Percentiles rank a stretch among this genome's conserved stretches.
phyloP scores from a whole-genome alignment of 2,113 vertebrate genomes.

The Hippotragus niger region DNA sequence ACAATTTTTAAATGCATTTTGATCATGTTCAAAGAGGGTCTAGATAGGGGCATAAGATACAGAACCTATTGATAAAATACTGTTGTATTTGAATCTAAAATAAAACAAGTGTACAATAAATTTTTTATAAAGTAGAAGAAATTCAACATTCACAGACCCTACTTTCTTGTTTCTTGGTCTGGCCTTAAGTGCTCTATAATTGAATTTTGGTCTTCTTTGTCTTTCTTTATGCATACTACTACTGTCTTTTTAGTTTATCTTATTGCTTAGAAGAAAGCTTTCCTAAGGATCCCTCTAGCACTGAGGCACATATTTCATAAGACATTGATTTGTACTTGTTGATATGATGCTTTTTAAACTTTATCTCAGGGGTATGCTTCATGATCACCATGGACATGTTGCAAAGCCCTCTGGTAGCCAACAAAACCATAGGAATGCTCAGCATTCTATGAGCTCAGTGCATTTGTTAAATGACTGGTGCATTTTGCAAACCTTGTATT shows the following conservation, averaged over 20 bases:
- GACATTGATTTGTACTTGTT: constrained; percentile 42
- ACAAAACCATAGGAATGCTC: not conserved
- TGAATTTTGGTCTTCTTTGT: not conserved
- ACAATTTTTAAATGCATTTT: not conserved
- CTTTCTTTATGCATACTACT: not conserved
- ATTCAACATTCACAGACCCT: not conserved
- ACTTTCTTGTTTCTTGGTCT: not conserved
- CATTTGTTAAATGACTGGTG: not conserved
- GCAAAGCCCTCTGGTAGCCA: not conserved
- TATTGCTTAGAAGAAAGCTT: constrained; percentile 34
- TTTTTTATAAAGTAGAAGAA: not conserved
- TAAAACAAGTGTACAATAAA: not conserved
- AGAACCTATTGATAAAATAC: not conserved
- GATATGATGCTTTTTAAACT: constrained; percentile 25
- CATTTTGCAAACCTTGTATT: not conserved
- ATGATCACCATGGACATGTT: not conserved
- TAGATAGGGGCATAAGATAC: not conserved
- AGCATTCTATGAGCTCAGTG: not conserved
- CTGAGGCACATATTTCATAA: constrained; percentile 25
- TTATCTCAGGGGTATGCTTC: not conserved
- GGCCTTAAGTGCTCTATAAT: not conserved
- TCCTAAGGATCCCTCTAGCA: not conserved
- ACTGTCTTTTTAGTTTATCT: not conserved
- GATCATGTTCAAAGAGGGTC: not conserved
- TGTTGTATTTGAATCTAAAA: not conserved